Base-by-base conservation (phyloP, 2,888 invertebrate species). In the Hypercompe scribonia region DNA sequence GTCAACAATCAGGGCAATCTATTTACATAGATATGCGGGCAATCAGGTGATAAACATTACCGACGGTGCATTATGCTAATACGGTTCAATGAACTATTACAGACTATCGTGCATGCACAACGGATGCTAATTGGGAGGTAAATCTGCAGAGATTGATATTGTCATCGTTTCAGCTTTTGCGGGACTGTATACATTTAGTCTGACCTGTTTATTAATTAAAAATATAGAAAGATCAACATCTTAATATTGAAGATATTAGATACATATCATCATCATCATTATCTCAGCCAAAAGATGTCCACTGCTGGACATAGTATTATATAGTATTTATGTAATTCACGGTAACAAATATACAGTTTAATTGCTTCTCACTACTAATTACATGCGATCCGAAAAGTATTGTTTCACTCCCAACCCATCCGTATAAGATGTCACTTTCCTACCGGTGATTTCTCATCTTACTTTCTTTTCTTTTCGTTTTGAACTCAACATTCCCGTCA, bases 11-110 rank as follows among this genome's bases (percentile, higher is more conserved):
- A 70, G 34, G 70, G 50, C 71, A 67, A 73, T 73, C 79, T 83
- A 84, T 87, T 86, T 85, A 83, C 87, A 87, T 87, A 86, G 86
- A 86, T 83, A 86, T 70, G 86, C 74, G 78, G 74, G 74, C 83
- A 83, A 82, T 83, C 83, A 83, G 79, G 84, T 79, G 81, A 86
- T 86, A 86, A 87, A 86, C 85, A 84, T 83, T 81, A 82, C 70
- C 71, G 71, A 67, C 73, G 68, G 72, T 78, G 69, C 78, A 82
- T 86, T 86, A 86, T 81, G 86, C 80, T 87, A 86, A 84, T 83
- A 73, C 67, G 67, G 71, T 72, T 71, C 76, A 72, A 78, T 77
- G 75, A 70, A 72, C 83, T 78, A 83, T 84, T 78, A 81, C 70
- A 77, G 74, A 74, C 71, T 71, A 77, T 81, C 78, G 77, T 78